phyloP scores from a whole-genome alignment of 2,888 invertebrate genomes.

The Megastigmus dorsalis region DNA sequence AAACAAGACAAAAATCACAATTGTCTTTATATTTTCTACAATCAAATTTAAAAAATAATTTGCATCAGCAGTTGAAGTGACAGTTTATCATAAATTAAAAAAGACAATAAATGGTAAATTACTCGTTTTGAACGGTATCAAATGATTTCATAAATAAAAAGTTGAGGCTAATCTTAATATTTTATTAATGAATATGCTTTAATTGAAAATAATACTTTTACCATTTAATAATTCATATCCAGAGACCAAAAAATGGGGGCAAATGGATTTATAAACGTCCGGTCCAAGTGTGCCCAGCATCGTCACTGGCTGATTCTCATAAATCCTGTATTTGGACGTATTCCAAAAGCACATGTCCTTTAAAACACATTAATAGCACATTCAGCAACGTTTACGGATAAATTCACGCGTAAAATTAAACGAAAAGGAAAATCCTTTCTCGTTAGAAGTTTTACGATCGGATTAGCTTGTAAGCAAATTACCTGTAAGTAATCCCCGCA shows the following conservation, averaged over 20 bases:
- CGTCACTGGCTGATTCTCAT: constrained; percentile 69
- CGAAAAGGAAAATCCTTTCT: neutral
- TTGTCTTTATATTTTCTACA: too few species aligned
- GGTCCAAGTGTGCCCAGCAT: constrained; percentile 75
- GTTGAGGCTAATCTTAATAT: neutral
- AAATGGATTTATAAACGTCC: constrained; percentile 73
- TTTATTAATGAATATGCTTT: neutral
- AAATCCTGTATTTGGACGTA: constrained; percentile 67
- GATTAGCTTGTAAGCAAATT: constrained; percentile 45
- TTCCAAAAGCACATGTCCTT: constrained; percentile 73
- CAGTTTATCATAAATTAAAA: neutral
- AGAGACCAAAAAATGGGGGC: constrained; percentile 75
- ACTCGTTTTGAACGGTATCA: too few species aligned
- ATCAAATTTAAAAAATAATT: too few species aligned
- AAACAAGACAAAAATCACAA: too few species aligned
- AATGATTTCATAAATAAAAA: too few species aligned
- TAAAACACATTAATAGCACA: constrained; percentile 44
- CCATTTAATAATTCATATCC: constrained; percentile 75
- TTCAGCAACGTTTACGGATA: neutral
- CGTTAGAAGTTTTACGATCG: neutral
- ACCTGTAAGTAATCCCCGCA: constrained; percentile 68
- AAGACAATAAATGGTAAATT: neutral
- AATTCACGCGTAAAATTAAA: neutral
- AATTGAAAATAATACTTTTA: constrained; percentile 59
- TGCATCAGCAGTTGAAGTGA: too few species aligned